A percentile compares a stretch with the other conserved stretches of the same genome.
Conservation (phyloP, 2,113 vertebrate species). For the Cinclus cinclus region DNA sequence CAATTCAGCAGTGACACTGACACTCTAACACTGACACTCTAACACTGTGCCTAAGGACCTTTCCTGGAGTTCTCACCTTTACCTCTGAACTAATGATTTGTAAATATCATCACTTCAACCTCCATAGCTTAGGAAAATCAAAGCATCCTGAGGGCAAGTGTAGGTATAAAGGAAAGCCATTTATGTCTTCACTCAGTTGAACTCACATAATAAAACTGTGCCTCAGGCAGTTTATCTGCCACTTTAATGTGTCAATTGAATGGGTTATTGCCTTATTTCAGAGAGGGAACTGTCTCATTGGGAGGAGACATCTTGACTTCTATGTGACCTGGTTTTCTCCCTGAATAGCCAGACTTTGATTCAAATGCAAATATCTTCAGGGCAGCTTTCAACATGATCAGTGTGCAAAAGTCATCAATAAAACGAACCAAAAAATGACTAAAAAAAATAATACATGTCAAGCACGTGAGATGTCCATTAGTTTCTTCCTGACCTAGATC, state of each 20-base stretch:
- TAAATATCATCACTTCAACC: not conserved
- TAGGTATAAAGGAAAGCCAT: not conserved
- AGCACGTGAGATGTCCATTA: not conserved
- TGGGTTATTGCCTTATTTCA: not conserved
- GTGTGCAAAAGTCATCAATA: slow-evolving; percentile 16
- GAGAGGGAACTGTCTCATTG: not conserved
- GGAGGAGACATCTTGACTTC: slow-evolving; percentile 26
- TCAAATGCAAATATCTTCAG: slow-evolving; percentile 48
- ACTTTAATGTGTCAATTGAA: slow-evolving; percentile 44
- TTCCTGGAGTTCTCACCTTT: not conserved
- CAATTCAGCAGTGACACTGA: not conserved
- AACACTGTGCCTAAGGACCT: not conserved
- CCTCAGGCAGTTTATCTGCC: slow-evolving; percentile 29
- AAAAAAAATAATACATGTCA: slow-evolving; percentile 60
- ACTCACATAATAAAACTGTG: not conserved
- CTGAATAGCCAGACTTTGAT: slow-evolving; percentile 5
- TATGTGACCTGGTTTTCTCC: slow-evolving; percentile 28
- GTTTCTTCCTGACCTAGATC: slow-evolving; percentile 37
- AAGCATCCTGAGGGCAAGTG: not conserved
- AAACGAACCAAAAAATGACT: slow-evolving; percentile 21
- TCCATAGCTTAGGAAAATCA: not conserved
- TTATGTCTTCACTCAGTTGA: slow-evolving; percentile 2
- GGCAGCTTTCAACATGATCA: slow-evolving; percentile 18
- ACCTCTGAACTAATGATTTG: not conserved
- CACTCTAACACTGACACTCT: not conserved